Base-by-base conservation (phyloP, 2,888 invertebrate species). In the Elgonia sp. region DNA sequence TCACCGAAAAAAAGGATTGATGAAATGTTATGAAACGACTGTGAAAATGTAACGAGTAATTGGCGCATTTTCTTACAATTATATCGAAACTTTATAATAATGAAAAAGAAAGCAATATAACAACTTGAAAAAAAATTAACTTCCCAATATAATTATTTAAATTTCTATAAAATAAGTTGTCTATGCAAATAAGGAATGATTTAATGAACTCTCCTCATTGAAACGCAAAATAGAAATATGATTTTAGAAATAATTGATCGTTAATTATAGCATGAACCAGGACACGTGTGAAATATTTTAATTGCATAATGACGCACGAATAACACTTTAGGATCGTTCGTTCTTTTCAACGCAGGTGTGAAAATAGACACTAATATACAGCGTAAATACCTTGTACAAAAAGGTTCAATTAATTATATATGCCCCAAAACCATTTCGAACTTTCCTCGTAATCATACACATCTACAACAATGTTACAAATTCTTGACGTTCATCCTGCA, bases 361-460 rank as follows among this genome's bases (percentile, higher is more conserved):
- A 62, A 75, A 75, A 29, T 63, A 18, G 63, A 50, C 63, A 62
- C 10, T n/a, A 46, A 50, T 75, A 62, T 62, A 18, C 39, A 8
- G 21, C 21, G 20, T 75, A 62, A 62, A 46, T 75, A 62, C 16
- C 40, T 7, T 20, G 37, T 14, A 70, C 53, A 70, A 53, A 75
- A 42, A 16, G 37, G 21, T 29, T 14, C 50, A 50, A 60, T 79
- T 80, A 80, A 80, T 46, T n/a, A n/a, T n/a, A n/a, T n/a, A n/a
- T n/a, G n/a, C n/a, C n/a, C 50, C 55, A 21, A 62, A 70, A 70
- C 55, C 14, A 57, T 69, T 46, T 16, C 18, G 62, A 62, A 80
- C 80, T 80, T 80, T 80, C 80, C 8, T 62, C 50, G 39, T 80
- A 80, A 80, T 80, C 46, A 70, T 62, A 80, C 40, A 21, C 46